A percentile compares a stretch with the other conserved stretches of the same genome.
Conservation (phyloP, 2,797 vertebrate species). For the Nyctalus aviator region DNA sequence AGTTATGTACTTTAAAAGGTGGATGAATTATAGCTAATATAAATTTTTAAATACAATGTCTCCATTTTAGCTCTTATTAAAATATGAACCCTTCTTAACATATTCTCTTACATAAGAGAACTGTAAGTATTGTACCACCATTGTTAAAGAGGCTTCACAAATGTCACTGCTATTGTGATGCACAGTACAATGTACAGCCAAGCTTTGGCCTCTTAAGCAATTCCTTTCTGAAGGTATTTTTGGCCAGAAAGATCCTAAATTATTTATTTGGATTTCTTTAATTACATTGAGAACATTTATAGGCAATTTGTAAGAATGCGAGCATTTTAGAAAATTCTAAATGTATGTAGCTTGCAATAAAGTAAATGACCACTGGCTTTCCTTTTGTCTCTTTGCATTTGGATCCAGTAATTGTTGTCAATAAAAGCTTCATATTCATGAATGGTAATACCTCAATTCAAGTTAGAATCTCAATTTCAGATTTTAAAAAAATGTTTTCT, state of each 20-base stretch:
- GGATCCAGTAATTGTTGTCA: neutral
- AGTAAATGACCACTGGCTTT: slow-evolving; percentile 51
- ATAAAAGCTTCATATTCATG: slow-evolving; percentile 30
- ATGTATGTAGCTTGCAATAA: slow-evolving; percentile 26
- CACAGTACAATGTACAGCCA: neutral
- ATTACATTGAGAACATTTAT: slow-evolving; percentile 8
- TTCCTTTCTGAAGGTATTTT: slow-evolving; percentile 54
- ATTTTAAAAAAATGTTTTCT: slow-evolving; percentile 10
- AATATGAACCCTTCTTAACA: slow-evolving; percentile 57
- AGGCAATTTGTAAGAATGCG: slow-evolving; percentile 6
- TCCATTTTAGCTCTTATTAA: slow-evolving; percentile 31
- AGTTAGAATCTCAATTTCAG: slow-evolving; percentile 8
- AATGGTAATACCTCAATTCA: neutral
- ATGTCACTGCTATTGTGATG: slow-evolving; percentile 34
- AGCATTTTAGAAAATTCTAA: slow-evolving; percentile 57
- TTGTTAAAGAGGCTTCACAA: slow-evolving; percentile 28
- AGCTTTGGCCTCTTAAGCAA: neutral
- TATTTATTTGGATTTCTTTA: slow-evolving; percentile 60
- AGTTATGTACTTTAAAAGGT: neutral
- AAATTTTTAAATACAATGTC: neutral
- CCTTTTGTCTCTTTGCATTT: slow-evolving; percentile 50
- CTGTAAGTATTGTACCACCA: neutral
- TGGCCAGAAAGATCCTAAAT: slow-evolving; percentile 50
- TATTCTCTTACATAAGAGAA: slow-evolving; percentile 40
- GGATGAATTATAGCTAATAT: slow-evolving; percentile 24